phyloP scores from a whole-genome alignment of 2,888 invertebrate species.

The Acanthococcus lagerstroemiae region DNA sequence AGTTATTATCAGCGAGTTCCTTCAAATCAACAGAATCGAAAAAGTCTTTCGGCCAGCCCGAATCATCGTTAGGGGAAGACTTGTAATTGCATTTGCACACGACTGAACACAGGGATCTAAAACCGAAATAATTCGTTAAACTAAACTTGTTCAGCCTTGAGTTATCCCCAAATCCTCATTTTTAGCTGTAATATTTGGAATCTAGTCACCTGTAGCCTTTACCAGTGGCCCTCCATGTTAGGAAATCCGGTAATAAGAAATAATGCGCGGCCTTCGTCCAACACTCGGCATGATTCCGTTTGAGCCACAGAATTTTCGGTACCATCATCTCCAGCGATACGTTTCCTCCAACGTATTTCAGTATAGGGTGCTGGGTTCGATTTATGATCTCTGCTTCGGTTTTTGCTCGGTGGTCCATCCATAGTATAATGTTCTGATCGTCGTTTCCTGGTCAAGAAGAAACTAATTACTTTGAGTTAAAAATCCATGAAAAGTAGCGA shows the following conservation, averaged over 20 bases:
- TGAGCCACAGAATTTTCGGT: conserved; percentile 88
- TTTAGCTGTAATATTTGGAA: conserved; percentile 89
- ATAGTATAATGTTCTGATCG: conserved; percentile 74
- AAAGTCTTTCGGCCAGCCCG: conserved; percentile 64
- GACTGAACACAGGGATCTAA: conserved; percentile 77
- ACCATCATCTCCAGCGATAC: conserved; percentile 95
- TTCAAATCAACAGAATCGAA: conserved; percentile 61
- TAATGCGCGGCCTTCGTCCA: conserved; percentile 65
- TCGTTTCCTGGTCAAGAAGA: conserved; percentile 44
- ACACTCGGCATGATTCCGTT: conserved; percentile 54
- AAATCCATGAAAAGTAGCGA: too few species aligned
- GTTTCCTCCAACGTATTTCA: conserved; percentile 80
- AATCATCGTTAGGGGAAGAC: conserved; percentile 49
- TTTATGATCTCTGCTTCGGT: conserved; percentile 74
- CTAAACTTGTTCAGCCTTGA: too few species aligned
- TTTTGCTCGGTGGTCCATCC: conserved; percentile 86
- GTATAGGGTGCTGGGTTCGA: conserved; percentile 57
- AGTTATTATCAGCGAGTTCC: conserved; percentile 59
- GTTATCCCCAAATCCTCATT: conserved; percentile 50
- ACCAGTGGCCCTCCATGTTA: conserved; percentile 85
- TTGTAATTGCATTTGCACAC: conserved; percentile 89
- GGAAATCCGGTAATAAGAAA: conserved; percentile 77
- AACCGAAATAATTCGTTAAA: neutral
- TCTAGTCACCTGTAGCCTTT: conserved; percentile 60
- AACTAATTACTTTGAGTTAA: too few species aligned